Evolutionary conservation across 2,113 vertebrate species (phyloP), one percentile per base, ranked within the genome.

Genomic region (Pavo muticus): DNA sequence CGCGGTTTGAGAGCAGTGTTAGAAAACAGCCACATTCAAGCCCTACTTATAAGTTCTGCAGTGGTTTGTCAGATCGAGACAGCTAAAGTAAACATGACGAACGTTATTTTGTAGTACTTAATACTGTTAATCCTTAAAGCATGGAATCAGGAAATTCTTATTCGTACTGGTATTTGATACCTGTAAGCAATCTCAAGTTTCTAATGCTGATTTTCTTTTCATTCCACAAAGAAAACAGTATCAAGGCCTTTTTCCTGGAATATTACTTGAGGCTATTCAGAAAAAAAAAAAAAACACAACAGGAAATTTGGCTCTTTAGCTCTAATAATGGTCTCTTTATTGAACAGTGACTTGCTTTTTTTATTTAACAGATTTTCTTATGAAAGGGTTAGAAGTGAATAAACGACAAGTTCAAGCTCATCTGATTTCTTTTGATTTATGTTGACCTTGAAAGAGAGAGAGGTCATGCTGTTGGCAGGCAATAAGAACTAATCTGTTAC

Each of bases 401-500:
- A 95, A 94, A 93, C 1, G 45, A 72, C 88, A 83, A 91, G 85
- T 89, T 94, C 84, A 69, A 90, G 84, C 88, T 95, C 96, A 85
- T 97, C 97, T 97, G 97, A 98, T 97, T 98, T 95, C 97, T 95
- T 97, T 69, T 96, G 97, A 95, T 96, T 97, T 97, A 83, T 88
- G 83, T 56, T 95, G 98, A 98, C 97, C 98, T 95, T 95, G 92
- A 95, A 47, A 47, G 20, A 89, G 91, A 94, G 81, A 92, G 94
- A 94, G 96, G 97, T 97, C 97, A 90, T 45, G 67, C 91, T 89
- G 96, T 96, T 98, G 98, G 98, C 97, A 97, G 96, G 94, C 88
- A 94, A 95, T 91, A 88, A 97, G 97, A 97, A 96, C 96, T 95
- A 98, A 98, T 97, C 98, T 95, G 95, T 98, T 97, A 96, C 97